These are phyloP conservation scores for Lethrus apterus DNA, from an alignment of 1,140 invertebrate species.

Conservation along the genomic window DNA sequence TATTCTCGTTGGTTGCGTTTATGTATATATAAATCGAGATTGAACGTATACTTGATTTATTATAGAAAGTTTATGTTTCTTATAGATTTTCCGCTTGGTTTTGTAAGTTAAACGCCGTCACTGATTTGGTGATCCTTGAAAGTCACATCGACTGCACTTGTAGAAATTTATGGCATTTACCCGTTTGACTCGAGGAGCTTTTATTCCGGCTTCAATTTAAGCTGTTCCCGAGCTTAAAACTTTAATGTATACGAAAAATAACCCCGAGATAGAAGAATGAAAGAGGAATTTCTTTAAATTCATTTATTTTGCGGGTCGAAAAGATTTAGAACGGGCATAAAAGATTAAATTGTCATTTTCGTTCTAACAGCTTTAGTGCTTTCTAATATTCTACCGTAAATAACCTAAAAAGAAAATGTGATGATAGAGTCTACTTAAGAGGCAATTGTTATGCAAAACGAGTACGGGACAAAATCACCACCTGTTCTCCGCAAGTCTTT, in stretches of 20 bases:
- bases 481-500: slow-evolving; percentile 34
- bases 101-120: slow-evolving; percentile 4
- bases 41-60: slow-evolving; percentile 11
- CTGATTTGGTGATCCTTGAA: slow-evolving; percentile 1
- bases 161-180: slow-evolving; percentile 26
- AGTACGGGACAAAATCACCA: slow-evolving; percentile 36
- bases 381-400: slow-evolving; percentile 38
- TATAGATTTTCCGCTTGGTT: neutral
- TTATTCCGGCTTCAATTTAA: slow-evolving; percentile 27
- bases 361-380: slow-evolving; percentile 38
- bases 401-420: slow-evolving; percentile 38
- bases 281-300: slow-evolving; percentile 30
- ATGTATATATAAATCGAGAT: slow-evolving; percentile 5
- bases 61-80: neutral
- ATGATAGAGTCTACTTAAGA: slow-evolving; percentile 37
- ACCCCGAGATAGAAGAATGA: slow-evolving; percentile 13
- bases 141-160: slow-evolving; percentile 15
- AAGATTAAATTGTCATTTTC: slow-evolving; percentile 37
- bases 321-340: slow-evolving; percentile 19
- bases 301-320: slow-evolving; percentile 30
- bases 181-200: slow-evolving; percentile 22
- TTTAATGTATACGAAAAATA: slow-evolving; percentile 28
- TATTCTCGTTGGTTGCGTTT: slow-evolving; percentile 16
- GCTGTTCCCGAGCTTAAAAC: slow-evolving; percentile 27
- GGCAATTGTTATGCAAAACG: slow-evolving; percentile 42